Base-by-base conservation (phyloP, 2,797 vertebrate genomes). In the Semaprochilodus insignis region DNA sequence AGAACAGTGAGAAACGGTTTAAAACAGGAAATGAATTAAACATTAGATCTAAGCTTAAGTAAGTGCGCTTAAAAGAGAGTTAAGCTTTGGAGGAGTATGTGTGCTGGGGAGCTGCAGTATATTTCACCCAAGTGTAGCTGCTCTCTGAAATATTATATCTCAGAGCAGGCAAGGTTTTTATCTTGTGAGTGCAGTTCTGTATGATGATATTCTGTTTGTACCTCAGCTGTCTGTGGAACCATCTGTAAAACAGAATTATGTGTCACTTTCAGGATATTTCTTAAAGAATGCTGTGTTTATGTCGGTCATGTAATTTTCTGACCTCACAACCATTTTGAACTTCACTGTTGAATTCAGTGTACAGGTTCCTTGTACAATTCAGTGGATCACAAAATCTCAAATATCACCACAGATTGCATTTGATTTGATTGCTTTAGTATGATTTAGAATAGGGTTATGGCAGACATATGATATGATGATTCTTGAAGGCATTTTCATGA, bases 1-100 rank as follows among this genome's bases (percentile, higher is more conserved):
- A 86, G 86, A 88, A 87, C 80, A 87, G 83, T 27, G 25, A 81
- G 72, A 83, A 89, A 86, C 77, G 77, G 78, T 81, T 85, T 88
- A 81, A 87, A 85, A 87, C 80, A 78, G 75, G 81, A 82, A 83
- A 87, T 89, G 83, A 87, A 89, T 89, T 88, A 90, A 89, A 87
- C 85, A 88, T 89, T 78, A 82, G 60, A 78, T 70, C 81, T 87
- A 63, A 85, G 78, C 83, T 82, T 90, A 88, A 85, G 82, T 81
- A 88, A 70, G 80, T 75, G 48, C 65, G 73, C 86, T 88, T 87
- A 82, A 85, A 85, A 85, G 66, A 52, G 51, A 51, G 79, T 60
- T 80, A 76, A 74, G 77, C 71, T 73, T 67, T 86, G 62, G 31
- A 79, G 57, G 40, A 54, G 71, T 17, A 48, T 63, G 57, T 71